Evolutionary conservation across 2,113 vertebrate genomes (phyloP), one percentile per base, ranked within the genome.

Genomic region (Murina feae): DNA sequence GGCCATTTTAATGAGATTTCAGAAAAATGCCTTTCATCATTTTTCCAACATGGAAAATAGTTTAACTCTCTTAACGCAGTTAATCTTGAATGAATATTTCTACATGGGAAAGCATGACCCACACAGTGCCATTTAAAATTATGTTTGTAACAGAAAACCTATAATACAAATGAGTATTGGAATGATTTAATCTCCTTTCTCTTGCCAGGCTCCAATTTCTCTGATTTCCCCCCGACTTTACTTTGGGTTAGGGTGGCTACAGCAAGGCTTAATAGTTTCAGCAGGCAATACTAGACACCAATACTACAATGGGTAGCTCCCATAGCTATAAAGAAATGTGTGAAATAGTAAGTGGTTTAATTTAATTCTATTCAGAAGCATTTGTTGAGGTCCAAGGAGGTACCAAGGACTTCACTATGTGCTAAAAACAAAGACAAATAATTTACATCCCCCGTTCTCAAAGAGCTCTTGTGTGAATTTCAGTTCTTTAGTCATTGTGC

Each of bases 1-100:
- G 72, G 35, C 18, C 42, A 58, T 90, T 96, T 96, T 66, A 96
- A 95, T 83, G 74, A 91, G 90, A 90, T 88, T 90, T 96, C 83
- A 89, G 69, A 65, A 85, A 95, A 89, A 86, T 37, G 35, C 1
- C 42, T 94, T 79, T 65, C 69, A 95, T 93, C 42, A 60, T 39
- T 78, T 95, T 91, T 69, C 42, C 69, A 86, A 71, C 2, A 65
- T 82, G 81, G 71, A 90, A 91, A 95, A 80, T 13, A 90, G 80
- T 76, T 82, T 78, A 85, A 82, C 72, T 68, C 49, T 79, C n/a
- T 95, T n/a, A 85, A 44, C 11, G 68, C 5, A 89, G 68, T 58
- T 68, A 85, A 53, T 69, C 35, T 47, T 80, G 30, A 95, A 90
- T 35, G 63, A 30, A 20, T 74, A 79, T 82, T 78, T 86, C 86